Base-by-base conservation (phyloP, 2,797 vertebrate species). In the Hippopotamyrus pictus region DNA sequence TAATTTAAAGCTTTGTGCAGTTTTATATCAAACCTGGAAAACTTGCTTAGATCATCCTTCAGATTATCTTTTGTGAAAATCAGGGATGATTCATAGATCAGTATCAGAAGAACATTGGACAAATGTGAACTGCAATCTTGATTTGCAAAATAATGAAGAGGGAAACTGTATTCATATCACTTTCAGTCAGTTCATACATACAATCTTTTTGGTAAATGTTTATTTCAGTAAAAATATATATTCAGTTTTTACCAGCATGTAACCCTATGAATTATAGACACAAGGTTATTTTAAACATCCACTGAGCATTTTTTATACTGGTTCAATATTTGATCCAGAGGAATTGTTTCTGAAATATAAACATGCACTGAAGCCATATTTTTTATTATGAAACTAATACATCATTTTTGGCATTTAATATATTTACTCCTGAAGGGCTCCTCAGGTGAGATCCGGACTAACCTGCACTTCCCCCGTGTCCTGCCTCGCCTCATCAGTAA, bases 251-350 rank as follows among this genome's bases (percentile, higher is more conserved):
- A n/a, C 73, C 37, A 79, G 37, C 17, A 44, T 79, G 73, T 41
- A 79, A 19, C 73, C 17, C 5, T 3, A 5, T 25, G 51, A 48
- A 85, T 29, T 85, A 25, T 12, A 25, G 9, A 6, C 11, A 51
- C 44, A 85, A 25, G 9, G 62, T 9, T 76, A 91, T 89, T 93
- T 90, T 90, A 76, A 91, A 90, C 91, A 87, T 93, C 51, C 53
- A 87, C 53, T 11, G 6, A 51, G 5, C 11, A 7, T 73, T 59
- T 69, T 46, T 57, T 51, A 19, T 19, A 3, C 12, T 29, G 9
- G 4, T 50, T 57, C 6, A 37, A 3, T 73, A 12, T 48, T 76
- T 44, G 17, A 41, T 59, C 37, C 33, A 33, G 8, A n/a, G 19
- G 17, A 57, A 54, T 41, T 57, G 29, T 59, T 87, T 51, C 51